Base-by-base conservation (phyloP, 2,888 invertebrate genomes). In the Cheilosia variabilis region DNA sequence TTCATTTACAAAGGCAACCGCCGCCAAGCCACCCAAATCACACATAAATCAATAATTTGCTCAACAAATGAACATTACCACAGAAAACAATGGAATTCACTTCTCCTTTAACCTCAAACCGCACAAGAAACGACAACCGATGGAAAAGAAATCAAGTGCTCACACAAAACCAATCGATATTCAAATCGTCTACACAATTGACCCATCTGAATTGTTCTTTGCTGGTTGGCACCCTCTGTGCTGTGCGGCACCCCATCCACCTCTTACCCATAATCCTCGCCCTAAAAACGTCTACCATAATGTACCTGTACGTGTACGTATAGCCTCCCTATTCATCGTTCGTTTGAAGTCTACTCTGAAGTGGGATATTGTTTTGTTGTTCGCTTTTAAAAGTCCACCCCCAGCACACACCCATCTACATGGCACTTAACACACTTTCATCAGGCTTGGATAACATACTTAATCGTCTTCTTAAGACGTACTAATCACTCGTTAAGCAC, bases 401-500 rank as follows among this genome's bases (percentile, higher is more conserved):
- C 34, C 19, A 6, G 15, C 45, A 27, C 57, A 24, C 13, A 43
- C 37, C 24, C 41, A 57, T 66, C 62, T 19, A 55, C 73, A 55
- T 69, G 37, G 34, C 68, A 73, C 78, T 83, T 83, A 83, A 78
- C 83, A 78, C 72, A 78, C 63, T 78, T 83, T 68, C 37, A 43
- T 9, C 68, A 45, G 57, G 68, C 72, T 73, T 47, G 45, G 63
- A 78, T 83, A 62, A 73, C 52, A 81, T 53, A 63, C 63, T 68
- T 72, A 78, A 83, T 78, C 83, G 73, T 27, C 55, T 24, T 50
- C 66, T 78, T 73, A 68, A 57, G 62, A 50, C 68, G 31, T 27
- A 52, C 78, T 78, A 83, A 83, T 83, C 83, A 78, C 50, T 73
- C 72, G 50, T 77, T 83, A 57, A 65, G 73, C 83, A 83, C 73